These are phyloP conservation scores for Uropsilus gracilis DNA, from an alignment of 2,113 vertebrate genomes.

Conservation along the genomic window DNA sequence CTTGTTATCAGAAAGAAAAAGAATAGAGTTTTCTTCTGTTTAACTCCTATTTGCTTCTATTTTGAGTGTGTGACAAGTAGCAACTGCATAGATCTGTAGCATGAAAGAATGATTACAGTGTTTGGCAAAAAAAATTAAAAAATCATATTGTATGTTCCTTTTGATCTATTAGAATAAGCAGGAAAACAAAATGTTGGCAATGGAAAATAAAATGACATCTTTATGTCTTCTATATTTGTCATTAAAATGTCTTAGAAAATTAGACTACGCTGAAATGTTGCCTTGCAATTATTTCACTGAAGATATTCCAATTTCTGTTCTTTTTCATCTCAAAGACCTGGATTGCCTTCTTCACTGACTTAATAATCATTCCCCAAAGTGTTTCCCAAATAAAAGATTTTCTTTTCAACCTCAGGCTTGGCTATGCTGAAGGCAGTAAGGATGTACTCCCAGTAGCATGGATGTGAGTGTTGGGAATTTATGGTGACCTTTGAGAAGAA, in stretches of 20 bases:
- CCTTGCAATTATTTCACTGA: conserved; percentile 37
- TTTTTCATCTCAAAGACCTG: neutral
- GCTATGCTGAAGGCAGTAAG: neutral
- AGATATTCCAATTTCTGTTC: neutral
- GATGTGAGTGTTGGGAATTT: neutral
- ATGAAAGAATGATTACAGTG: neutral
- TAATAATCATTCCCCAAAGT: neutral
- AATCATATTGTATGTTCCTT: conserved; percentile 39
- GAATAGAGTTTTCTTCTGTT: neutral
- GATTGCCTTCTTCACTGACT: neutral
- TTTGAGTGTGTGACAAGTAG: neutral
- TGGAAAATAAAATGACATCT: conserved; percentile 45
- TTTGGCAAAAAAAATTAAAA: neutral
- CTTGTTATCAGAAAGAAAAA: neutral
- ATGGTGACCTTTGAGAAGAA: neutral
- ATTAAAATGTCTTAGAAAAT: conserved; percentile 66
- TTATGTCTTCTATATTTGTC: conserved; percentile 57
- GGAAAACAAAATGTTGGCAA: conserved; percentile 40
- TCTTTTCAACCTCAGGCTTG: neutral
- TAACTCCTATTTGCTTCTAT: neutral
- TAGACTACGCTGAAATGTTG: conserved; percentile 17
- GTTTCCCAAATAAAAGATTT: neutral
- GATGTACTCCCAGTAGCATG: neutral
- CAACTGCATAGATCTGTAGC: neutral
- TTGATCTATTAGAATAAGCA: conserved; percentile 55